Evolutionary conservation across 2,888 invertebrate species (phyloP).

Genomic region (Monochamus alternatus): DNA sequence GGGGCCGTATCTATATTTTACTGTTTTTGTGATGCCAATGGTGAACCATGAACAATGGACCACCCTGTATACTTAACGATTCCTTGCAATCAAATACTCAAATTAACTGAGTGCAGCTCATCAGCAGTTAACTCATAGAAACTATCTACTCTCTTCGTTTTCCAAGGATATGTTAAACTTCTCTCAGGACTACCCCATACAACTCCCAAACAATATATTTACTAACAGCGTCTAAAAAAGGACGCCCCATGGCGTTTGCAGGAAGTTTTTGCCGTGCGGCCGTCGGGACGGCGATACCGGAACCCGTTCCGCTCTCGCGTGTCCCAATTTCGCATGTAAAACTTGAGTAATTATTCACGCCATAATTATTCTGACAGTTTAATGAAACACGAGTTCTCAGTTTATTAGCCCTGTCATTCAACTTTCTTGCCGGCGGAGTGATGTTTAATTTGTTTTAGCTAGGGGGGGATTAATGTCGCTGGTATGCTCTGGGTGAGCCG

Average conservation of each 20-base stretch:
- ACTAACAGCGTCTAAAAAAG: too few species aligned
- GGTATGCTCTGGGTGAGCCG: constrained; percentile 1
- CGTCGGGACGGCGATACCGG: constrained; percentile 3
- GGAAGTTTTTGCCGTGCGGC: constrained; percentile 2
- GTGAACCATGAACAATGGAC: too few species aligned
- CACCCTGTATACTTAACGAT: too few species aligned
- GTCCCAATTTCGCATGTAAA: constrained; percentile 46
- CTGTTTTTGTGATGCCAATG: too few species aligned
- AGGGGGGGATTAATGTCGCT: constrained; percentile 10
- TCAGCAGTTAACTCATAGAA: too few species aligned
- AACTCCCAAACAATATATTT: too few species aligned
- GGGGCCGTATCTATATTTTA: not conserved
- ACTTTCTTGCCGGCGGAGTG: constrained; percentile 38
- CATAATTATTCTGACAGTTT: constrained; percentile 48
- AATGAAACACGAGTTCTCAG: constrained; percentile 42
- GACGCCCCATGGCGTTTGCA: not conserved
- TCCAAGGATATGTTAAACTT: not conserved
- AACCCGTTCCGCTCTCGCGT: constrained; percentile 33
- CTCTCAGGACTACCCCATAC: too few species aligned
- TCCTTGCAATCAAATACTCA: too few species aligned
- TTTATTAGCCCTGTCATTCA: constrained; percentile 43
- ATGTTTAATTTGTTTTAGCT: constrained; percentile 35
- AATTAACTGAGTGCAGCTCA: too few species aligned
- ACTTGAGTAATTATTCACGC: constrained; percentile 49
- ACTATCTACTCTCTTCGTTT: too few species aligned